phyloP scores from a whole-genome alignment of 2,888 invertebrate genomes.

The Cactoblastis cactorum region DNA sequence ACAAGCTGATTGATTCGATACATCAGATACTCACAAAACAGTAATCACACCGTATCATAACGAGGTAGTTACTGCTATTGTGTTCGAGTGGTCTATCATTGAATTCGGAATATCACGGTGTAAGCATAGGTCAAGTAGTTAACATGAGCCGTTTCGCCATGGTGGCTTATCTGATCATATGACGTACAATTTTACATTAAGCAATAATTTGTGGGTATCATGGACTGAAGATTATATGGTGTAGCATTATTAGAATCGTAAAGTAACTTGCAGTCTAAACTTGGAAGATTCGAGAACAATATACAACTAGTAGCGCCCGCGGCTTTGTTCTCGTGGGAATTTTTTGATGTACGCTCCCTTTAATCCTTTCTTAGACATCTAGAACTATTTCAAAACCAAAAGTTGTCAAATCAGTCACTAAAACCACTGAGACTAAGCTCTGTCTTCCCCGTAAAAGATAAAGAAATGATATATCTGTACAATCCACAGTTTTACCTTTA shows the following conservation, averaged over 20 bases:
- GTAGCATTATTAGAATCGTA: background rate
- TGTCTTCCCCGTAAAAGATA: no score
- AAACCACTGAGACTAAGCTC: no score
- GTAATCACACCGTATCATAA: constrained; percentile 4
- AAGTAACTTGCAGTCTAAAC: no score
- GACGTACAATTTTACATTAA: background rate
- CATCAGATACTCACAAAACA: background rate
- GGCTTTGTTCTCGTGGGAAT: no score
- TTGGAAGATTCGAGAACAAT: no score
- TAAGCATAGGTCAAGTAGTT: constrained; percentile 9
- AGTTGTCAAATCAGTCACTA: no score
- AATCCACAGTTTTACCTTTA: no score
- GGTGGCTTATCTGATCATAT: constrained; percentile 13
- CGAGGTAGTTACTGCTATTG: constrained; percentile 8
- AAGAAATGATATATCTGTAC: no score
- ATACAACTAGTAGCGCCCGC: no score
- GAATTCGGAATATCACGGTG: constrained; percentile 9
- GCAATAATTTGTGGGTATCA: background rate
- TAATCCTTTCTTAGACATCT: no score
- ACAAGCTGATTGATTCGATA: constrained; percentile 2
- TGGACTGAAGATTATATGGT: background rate
- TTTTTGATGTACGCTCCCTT: no score
- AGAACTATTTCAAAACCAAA: no score
- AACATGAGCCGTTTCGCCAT: constrained; percentile 5
- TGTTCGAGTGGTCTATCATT: constrained; percentile 4